Base-by-base conservation (phyloP, 2,888 invertebrate species). In the Drosophila pseudotakahashii region DNA sequence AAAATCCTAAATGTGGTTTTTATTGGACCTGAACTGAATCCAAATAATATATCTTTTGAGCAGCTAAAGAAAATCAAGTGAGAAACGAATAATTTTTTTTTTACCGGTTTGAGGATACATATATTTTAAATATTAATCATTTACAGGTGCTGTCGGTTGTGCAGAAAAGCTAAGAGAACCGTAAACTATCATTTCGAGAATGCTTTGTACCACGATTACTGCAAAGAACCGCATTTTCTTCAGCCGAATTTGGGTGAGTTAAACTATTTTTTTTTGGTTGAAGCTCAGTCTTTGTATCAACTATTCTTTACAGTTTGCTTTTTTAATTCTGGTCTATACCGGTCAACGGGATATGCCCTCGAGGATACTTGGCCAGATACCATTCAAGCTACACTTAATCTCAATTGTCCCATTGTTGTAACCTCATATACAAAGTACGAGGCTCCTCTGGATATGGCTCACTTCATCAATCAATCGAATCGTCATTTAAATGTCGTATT, bases 301-400 rank as follows among this genome's bases (percentile, higher is more conserved):
- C 1, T 7, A 3, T 6, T 19, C 11, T 1, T 9, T 1, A 6
- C 2, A 94, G 94, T 96, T 7, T 95, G 95, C 78, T 94, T 95
- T 26, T 96, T 95, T 89, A 96, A 96, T 89, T 94, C 95, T 1
- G 95, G 95, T 50, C 93, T 96, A 7, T 94, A 96, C 79, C 93
- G 96, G n/a, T 92, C 93, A 0, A 94, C 95, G 0, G 94, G 94
- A 0, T 95, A 93, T 88, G 93, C 93, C 42, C 93, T 93, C 16
- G 92, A 92, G 52, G 95, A 96, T 79, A 94, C 94, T 1, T 96
- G 96, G 96, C 94, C 94, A 0, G 91, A 93, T 13, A 94, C 95
- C 2, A 94, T 96, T 67, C 92, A 92, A 58, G 92, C 93, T 50
- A 93, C 95, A 52, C 91, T 94, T 13, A 93, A 93, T 60, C 91